Evolutionary conservation across 2,888 invertebrate genomes (phyloP).

Genomic region (Lasioglossum lativentre): DNA sequence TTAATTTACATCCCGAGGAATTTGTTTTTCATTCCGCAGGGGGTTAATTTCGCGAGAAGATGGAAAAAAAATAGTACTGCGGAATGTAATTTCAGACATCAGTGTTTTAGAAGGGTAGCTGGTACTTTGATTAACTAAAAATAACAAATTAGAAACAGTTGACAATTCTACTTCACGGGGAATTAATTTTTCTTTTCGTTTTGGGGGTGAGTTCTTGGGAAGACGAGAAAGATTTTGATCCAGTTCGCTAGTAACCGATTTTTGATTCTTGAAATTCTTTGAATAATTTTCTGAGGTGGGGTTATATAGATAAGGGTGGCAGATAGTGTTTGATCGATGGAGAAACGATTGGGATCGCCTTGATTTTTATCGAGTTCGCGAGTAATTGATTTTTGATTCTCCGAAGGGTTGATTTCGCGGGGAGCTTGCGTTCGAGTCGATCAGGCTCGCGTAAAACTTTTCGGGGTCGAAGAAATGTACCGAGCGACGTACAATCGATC

Average conservation of each 20-base stretch:
- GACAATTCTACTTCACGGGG: neutral
- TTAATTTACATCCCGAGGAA: neutral
- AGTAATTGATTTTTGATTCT: neutral
- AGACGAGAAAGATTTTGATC: too few relatives aligned
- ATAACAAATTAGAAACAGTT: neutral
- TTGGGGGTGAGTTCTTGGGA: too few relatives aligned
- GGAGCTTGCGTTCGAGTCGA: slow-evolving; percentile 1
- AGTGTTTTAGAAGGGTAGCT: neutral
- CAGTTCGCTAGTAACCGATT: neutral
- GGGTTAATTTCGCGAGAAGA: neutral
- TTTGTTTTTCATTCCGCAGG: neutral
- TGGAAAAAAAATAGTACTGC: neutral
- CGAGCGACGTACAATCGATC: slow-evolving; percentile 77
- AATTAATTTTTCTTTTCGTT: too few relatives aligned
- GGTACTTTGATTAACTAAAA: neutral
- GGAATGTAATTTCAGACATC: neutral
- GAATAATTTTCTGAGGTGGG: neutral
- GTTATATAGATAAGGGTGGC: neutral
- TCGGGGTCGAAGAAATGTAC: slow-evolving; percentile 56
- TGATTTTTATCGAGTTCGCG: neutral
- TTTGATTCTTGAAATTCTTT: neutral
- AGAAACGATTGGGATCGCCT: neutral
- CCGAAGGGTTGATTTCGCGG: neutral
- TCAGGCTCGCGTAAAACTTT: slow-evolving; percentile 21
- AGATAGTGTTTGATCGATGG: neutral